A percentile compares a stretch with the other conserved stretches of the same genome.
These are phyloP conservation scores for Tribolium madens DNA, from an alignment of 1,140 invertebrate genomes.

Conservation along the genomic window DNA sequence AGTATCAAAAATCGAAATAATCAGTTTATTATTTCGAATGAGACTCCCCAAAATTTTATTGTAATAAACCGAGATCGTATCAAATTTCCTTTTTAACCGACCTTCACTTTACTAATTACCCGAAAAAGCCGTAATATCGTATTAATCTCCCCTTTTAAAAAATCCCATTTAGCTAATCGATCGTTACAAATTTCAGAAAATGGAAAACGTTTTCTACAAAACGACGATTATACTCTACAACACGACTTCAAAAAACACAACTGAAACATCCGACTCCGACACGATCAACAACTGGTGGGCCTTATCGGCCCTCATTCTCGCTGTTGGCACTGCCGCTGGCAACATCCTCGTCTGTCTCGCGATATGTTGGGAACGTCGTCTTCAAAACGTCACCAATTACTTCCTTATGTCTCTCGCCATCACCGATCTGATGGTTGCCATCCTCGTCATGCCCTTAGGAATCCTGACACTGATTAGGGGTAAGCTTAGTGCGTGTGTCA, in stretches of 20 bases:
- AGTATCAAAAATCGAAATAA: too few relatives aligned
- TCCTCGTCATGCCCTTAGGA: constrained; percentile 92
- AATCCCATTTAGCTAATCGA: background rate
- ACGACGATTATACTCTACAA: constrained; percentile 50
- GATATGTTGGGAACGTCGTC: constrained; percentile 85
- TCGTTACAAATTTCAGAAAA: constrained; percentile 11
- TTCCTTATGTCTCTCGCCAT: constrained; percentile 96
- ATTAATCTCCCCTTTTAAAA: background rate
- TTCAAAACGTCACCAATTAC: constrained; percentile 97
- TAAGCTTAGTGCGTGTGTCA: constrained; percentile 66
- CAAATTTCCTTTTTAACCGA: background rate
- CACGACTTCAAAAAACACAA: constrained; percentile 23
- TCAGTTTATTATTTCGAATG: too few relatives aligned
- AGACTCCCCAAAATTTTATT: too few relatives aligned
- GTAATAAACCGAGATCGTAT: background rate
- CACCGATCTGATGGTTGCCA: constrained; percentile 93
- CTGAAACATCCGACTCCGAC: constrained; percentile 39
- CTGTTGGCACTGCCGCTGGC: constrained; percentile 88
- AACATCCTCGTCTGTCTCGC: constrained; percentile 95
- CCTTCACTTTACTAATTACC: background rate
- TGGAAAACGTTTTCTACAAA: constrained; percentile 45
- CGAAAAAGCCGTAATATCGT: background rate
- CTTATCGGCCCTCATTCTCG: constrained; percentile 80
- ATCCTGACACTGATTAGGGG: constrained; percentile 83
- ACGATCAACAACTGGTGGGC: constrained; percentile 80